These are phyloP conservation scores for Chelon auratus DNA, from an alignment of 2,797 vertebrate species.

Conservation along the genomic window DNA sequence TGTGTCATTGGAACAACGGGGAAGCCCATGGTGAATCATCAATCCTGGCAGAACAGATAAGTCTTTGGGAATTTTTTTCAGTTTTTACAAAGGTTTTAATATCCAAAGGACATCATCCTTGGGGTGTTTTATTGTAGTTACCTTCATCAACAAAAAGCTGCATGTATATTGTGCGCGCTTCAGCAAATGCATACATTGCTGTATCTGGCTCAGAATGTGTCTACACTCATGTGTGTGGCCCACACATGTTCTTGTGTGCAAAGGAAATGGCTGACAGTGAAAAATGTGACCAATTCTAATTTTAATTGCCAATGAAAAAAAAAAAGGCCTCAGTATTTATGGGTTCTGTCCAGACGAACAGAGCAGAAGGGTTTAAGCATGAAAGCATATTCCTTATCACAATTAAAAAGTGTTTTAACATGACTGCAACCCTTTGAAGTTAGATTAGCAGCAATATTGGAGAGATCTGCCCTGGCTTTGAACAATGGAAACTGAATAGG, in stretches of 20 bases:
- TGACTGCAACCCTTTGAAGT: conserved; percentile 80
- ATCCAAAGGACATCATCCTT: conserved; percentile 10
- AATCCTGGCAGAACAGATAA: conserved; percentile 30
- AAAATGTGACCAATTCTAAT: conserved; percentile 82
- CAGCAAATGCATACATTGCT: background rate
- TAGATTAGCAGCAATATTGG: conserved; percentile 79
- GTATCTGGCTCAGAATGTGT: conserved; percentile 25
- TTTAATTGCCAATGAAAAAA: conserved; percentile 78
- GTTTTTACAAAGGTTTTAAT: conserved; percentile 33
- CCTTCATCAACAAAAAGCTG: conserved; percentile 19
- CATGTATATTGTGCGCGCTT: conserved; percentile 3
- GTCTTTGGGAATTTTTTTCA: conserved; percentile 42
- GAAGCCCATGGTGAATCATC: conserved; percentile 66
- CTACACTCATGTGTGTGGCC: conserved; percentile 34
- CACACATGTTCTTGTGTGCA: conserved; percentile 62
- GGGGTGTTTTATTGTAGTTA: conserved; percentile 27
- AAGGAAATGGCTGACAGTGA: conserved; percentile 81
- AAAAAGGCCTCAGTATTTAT: conserved; percentile 75
- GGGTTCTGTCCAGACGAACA: conserved; percentile 71
- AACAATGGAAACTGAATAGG: conserved; percentile 73
- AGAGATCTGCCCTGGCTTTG: conserved; percentile 67
- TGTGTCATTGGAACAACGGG: conserved; percentile 65
- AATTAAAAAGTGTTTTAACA: conserved; percentile 79
- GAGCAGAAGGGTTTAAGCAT: conserved; percentile 72
- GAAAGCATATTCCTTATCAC: conserved; percentile 80